Evolutionary conservation across 2,797 vertebrate genomes (phyloP), one percentile per base, ranked within the genome.

Genomic region (Arctocebus calabarensis): DNA sequence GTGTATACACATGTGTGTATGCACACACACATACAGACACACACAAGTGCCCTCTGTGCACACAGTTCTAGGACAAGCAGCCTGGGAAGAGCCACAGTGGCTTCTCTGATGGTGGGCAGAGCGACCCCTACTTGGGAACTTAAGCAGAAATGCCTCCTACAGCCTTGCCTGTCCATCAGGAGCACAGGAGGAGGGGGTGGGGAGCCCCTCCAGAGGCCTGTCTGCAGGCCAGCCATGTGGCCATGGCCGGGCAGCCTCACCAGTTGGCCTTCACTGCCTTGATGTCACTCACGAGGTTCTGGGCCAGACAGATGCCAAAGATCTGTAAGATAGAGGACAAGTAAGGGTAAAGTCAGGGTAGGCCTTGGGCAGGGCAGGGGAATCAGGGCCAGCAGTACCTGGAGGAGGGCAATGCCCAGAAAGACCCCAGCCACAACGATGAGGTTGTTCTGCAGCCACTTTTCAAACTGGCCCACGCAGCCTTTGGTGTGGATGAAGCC

Each of bases 381-480:
- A 7, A 19, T 19, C 7, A 17, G 64, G 52, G 25, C 85, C 9
- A 0, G 57, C 12, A 16, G 97, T 98, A 99, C 99, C 99, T 99
- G 99, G 96, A 99, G 98, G 97, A 99, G 99, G 97, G 99, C 99
- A 87, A 99, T 97, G 73, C 99, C 99, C 83, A 99, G 98, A 95
- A 99, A 99, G 96, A 99, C 95, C 12, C 99, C 99, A 13, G 99
- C 99, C 84, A 99, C 99, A 22, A 99, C 92, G 10, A 99, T 99
- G 96, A 99, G 97, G 98, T 99, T 99, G 97, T 99, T 99, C 97
- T 99, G 99, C 84, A 99, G 99, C 99, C 99, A 99, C 97, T 99
- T 99, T 96, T 99, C 99, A 98, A 99, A 99, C 98, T 99, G 99
- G 25, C 99, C 99, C 97, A 99, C 99, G 2, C 99, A 99, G 97